phyloP scores from a whole-genome alignment of 1,140 invertebrate genomes.

The Palaemon carinicauda region DNA sequence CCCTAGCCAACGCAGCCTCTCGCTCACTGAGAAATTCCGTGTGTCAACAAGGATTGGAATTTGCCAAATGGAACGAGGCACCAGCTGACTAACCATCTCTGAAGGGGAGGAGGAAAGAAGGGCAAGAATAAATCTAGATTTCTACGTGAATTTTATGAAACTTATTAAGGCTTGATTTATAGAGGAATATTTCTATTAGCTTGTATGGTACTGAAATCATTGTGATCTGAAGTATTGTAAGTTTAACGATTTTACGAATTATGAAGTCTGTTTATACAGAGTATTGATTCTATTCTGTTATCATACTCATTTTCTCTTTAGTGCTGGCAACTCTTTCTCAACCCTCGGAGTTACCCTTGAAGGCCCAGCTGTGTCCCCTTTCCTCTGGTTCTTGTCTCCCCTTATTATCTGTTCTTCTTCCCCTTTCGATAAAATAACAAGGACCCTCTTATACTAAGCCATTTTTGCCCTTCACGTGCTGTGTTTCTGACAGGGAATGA shows the following conservation, averaged over 20 bases:
- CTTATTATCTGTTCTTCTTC: background rate
- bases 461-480: too few relatives aligned
- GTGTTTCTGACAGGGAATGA: too few relatives aligned
- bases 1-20: too few relatives aligned
- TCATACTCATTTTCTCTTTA: background rate
- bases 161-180: too few relatives aligned
- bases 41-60: background rate
- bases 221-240: too few relatives aligned
- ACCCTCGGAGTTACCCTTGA: background rate
- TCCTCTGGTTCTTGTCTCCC: background rate
- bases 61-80: background rate
- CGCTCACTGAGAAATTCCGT: too few relatives aligned
- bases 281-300: too few relatives aligned
- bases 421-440: background rate
- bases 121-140: background rate
- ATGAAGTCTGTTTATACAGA: background rate
- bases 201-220: too few relatives aligned
- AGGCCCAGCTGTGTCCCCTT: background rate
- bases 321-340: background rate
- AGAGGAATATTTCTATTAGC: too few relatives aligned
- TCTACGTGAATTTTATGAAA: too few relatives aligned
- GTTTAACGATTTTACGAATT: background rate
- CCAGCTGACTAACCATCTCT: background rate
- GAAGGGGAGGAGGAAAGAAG: background rate
- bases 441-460: too few relatives aligned